phyloP scores from a whole-genome alignment of 1,140 invertebrate genomes.

The Scaptomyza hsui region DNA sequence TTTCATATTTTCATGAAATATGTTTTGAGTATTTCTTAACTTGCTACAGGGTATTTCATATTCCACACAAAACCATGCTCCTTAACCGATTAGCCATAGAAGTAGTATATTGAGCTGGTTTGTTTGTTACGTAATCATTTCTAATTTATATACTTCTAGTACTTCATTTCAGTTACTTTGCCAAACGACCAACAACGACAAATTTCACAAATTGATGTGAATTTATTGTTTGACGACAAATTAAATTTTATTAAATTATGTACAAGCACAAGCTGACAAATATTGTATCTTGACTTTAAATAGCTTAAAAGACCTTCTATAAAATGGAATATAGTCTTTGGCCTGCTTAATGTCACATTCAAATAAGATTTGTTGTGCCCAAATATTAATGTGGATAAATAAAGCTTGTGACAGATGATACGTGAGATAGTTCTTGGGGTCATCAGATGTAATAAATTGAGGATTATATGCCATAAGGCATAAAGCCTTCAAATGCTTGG shows the following conservation, averaged over 20 bases:
- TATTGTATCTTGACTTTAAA: not conserved
- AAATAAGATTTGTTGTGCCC: conserved; percentile 10
- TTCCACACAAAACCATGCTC: not conserved
- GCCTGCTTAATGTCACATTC: not conserved
- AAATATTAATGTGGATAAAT: conserved; percentile 14
- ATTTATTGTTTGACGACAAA: conserved; percentile 7
- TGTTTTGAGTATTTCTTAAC: not conserved
- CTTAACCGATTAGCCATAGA: conserved; percentile 1
- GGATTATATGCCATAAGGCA: conserved; percentile 8
- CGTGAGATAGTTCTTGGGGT: not conserved
- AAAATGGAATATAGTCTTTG: not conserved
- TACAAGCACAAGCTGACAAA: not conserved
- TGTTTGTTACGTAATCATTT: conserved; percentile 2
- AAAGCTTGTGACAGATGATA: conserved; percentile 12
- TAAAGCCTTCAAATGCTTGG: conserved; percentile 5
- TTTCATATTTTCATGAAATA: not conserved
- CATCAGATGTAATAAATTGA: conserved; percentile 19
- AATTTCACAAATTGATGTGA: conserved; percentile 7
- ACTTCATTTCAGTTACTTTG: conserved; percentile 39
- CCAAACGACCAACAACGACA: not conserved
- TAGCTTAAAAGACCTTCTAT: not conserved
- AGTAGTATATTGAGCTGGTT: conserved; percentile 11
- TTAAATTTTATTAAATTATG: conserved; percentile 2
- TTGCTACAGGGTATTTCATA: conserved; percentile 1
- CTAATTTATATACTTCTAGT: conserved; percentile 45